Evolutionary conservation across 2,888 invertebrate species (phyloP), one percentile per base, ranked within the genome.

Genomic region (Dynastes hyllus): DNA sequence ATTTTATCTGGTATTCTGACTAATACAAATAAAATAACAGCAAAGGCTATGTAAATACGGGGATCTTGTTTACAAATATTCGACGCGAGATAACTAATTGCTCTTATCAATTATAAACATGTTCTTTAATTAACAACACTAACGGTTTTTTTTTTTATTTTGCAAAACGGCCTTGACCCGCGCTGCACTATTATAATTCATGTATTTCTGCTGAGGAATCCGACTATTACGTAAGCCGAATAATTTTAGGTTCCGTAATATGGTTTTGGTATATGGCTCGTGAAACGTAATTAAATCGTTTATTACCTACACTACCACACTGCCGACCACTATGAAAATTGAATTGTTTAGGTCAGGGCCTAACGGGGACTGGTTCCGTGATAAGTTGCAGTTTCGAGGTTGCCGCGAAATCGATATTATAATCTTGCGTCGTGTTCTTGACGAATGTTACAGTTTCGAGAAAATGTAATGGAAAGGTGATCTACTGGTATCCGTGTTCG

Each of bases 261-360:
- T 22, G n/a, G 27, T 69, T 51, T 63, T n/a, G 55, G 3, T 63
- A 29, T 32, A 63, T 32, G 29, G 63, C n/a, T 63, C 11, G 55
- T 3, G 63, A 13, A 37, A 32, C 63, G 63, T 32, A 63, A 63
- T 63, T 63, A 69, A 69, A 32, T 69, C 51, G 27, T 29, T 69
- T 69, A 29, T 27, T 63, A 63, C 51, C 51, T 45, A 53, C 29
- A 29, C 69, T 6, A 29, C 50, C 29, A 53, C 22, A 45, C 66
- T 40, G 51, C 13, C 51, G 69, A 69, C 69, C 69, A 51, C 6
- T 71, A 45, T 2, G 61, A 45, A 75, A 61, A 61, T 63, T 63
- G 40, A 40, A 75, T 61, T 45, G 61, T 63, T 75, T 61, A 40
- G 73, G 73, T 75, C 73, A 75, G 45, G 73, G 73, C 22, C 50